A percentile compares a stretch with the other conserved stretches of the same genome.
phyloP scores from a whole-genome alignment of 2,888 invertebrate species.

The Plebejus anna region DNA sequence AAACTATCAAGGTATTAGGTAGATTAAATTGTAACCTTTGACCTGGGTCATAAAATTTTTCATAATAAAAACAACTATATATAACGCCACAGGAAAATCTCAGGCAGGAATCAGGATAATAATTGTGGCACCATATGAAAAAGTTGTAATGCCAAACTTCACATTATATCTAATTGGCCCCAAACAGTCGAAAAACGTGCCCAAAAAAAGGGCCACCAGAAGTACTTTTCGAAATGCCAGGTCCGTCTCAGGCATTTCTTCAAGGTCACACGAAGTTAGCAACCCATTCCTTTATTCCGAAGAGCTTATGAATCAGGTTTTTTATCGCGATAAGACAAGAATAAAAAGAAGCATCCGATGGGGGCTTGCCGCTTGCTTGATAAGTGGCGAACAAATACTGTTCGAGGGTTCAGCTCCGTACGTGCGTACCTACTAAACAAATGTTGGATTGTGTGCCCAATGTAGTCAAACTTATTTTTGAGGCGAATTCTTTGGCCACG shows the following conservation, averaged over 20 bases:
- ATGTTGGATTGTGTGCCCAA: background rate
- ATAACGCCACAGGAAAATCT: too few species aligned
- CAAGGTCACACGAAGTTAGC: background rate
- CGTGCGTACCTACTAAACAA: constrained; percentile 6
- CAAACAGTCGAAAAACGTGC: background rate
- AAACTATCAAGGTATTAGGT: too few species aligned
- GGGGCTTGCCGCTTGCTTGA: constrained; percentile 10
- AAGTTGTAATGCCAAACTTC: too few species aligned
- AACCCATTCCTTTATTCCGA: background rate
- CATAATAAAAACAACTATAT: too few species aligned
- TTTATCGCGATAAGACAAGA: constrained; percentile 17
- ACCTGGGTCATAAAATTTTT: too few species aligned
- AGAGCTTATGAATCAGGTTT: background rate
- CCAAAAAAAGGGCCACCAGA: background rate
- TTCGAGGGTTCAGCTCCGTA: background rate
- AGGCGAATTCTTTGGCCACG: background rate
- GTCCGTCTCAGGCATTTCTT: background rate
- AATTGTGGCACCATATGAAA: too few species aligned
- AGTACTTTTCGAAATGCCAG: background rate
- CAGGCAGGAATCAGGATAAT: too few species aligned
- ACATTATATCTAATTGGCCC: too few species aligned
- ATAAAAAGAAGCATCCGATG: constrained; percentile 14
- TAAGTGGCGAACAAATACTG: constrained; percentile 14
- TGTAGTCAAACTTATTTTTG: background rate
- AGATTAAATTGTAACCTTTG: too few species aligned